phyloP scores from a whole-genome alignment of 1,140 invertebrate species.

The Polypedilum pembai region DNA sequence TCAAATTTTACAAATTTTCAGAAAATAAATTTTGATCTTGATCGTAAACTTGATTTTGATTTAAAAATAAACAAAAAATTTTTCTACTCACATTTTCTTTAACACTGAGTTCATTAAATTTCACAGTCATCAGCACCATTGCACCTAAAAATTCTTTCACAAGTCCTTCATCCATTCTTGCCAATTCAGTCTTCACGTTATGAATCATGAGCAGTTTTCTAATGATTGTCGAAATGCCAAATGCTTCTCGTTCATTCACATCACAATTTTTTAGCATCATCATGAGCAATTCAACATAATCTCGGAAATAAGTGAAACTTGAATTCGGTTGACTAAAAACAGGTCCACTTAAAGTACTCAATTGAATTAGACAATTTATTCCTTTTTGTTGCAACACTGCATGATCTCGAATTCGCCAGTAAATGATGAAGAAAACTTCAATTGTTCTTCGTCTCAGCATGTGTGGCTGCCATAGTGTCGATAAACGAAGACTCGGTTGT shows the following conservation, averaged over 20 bases:
- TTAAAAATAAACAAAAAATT: too few relatives aligned
- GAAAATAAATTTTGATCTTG: too few relatives aligned
- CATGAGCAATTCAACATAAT: neutral
- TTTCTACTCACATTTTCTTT: slow-evolving; percentile 55
- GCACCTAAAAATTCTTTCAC: slow-evolving; percentile 46
- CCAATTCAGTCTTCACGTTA: slow-evolving; percentile 38
- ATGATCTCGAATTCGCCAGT: slow-evolving; percentile 63
- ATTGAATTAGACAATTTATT: slow-evolving; percentile 62
- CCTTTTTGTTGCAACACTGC: slow-evolving; percentile 60
- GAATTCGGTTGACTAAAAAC: slow-evolving; percentile 44
- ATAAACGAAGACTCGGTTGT: slow-evolving; percentile 50
- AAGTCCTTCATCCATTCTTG: slow-evolving; percentile 31
- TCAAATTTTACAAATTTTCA: too few relatives aligned
- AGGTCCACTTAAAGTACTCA: slow-evolving; percentile 59
- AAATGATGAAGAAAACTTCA: slow-evolving; percentile 65
- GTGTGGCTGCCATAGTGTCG: slow-evolving; percentile 54
- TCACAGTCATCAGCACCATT: slow-evolving; percentile 58
- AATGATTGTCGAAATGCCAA: slow-evolving; percentile 52
- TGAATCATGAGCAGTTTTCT: slow-evolving; percentile 51
- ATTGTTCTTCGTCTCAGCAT: slow-evolving; percentile 57
- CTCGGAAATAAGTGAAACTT: slow-evolving; percentile 21
- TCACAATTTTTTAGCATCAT: slow-evolving; percentile 42
- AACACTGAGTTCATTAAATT: slow-evolving; percentile 56
- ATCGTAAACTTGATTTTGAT: too few relatives aligned
- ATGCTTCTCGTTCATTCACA: slow-evolving; percentile 51